phyloP scores from a whole-genome alignment of 2,888 invertebrate species.

The Xanthia icteritia region DNA sequence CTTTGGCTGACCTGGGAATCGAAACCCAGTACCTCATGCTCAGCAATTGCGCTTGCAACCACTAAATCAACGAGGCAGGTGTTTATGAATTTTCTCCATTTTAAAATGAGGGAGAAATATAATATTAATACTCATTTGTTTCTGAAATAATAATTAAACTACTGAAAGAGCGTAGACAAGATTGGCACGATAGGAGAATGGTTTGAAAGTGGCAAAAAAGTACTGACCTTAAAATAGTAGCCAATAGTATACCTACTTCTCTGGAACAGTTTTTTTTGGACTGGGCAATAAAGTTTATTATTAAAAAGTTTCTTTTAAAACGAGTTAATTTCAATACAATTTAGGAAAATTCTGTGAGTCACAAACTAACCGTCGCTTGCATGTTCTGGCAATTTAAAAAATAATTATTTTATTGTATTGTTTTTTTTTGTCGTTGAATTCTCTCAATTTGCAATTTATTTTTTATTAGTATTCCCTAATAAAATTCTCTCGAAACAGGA shows the following conservation, averaged over 20 bases:
- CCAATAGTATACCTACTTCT: background rate
- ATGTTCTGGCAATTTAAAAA: too few species aligned
- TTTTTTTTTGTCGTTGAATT: background rate
- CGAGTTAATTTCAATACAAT: background rate
- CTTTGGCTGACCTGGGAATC: background rate
- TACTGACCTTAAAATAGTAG: background rate
- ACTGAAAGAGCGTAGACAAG: background rate
- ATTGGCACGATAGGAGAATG: too few species aligned
- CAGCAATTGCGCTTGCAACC: background rate
- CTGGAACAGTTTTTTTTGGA: too few species aligned
- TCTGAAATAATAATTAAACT: background rate
- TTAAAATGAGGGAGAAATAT: too few species aligned
- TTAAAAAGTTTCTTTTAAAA: too few species aligned
- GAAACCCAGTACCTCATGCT: background rate
- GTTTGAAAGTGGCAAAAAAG: background rate
- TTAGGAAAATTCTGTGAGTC: background rate
- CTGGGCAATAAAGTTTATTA: too few species aligned
- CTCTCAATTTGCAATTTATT: background rate
- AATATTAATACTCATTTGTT: background rate
- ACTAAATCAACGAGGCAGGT: too few species aligned
- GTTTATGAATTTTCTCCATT: background rate
- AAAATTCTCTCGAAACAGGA: conserved; percentile 37
- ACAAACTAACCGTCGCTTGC: too few species aligned
- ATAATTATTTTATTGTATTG: background rate
- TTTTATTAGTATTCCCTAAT: conserved; percentile 37